Percentiles rank a stretch among this genome's conserved stretches.
Evolutionary conservation across 1,140 invertebrate species (phyloP).

Genomic region (Neomicropteryx cornuta): DNA sequence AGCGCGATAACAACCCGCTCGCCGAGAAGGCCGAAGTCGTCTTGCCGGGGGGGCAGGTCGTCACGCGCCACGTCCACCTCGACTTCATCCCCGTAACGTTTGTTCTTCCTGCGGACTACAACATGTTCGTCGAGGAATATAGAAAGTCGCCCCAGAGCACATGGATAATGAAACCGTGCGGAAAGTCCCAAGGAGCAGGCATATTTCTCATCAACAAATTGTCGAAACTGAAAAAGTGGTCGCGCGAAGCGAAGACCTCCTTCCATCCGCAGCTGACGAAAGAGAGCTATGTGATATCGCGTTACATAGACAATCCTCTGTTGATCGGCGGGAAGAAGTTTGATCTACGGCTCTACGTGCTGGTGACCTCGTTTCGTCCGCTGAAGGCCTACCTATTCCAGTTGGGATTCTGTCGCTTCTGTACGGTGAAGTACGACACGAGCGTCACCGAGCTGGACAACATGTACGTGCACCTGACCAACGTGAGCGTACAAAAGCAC

Average conservation of each 20-base stretch:
- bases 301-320: constrained; percentile 77
- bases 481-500: constrained; percentile 76
- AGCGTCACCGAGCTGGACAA: constrained; percentile 71
- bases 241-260: constrained; percentile 65
- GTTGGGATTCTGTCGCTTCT: constrained; percentile 70
- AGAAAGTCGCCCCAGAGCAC: constrained; percentile 82
- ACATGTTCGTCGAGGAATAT: constrained; percentile 94
- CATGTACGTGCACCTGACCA: constrained; percentile 81
- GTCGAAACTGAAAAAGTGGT: constrained; percentile 82
- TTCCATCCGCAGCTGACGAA: constrained; percentile 75
- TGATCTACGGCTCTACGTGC: constrained; percentile 73
- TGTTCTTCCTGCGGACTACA: constrained; percentile 87
- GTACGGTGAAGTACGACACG: constrained; percentile 73
- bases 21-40: constrained; percentile 53
- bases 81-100: constrained; percentile 92
- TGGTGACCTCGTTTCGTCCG: constrained; percentile 72
- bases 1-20: constrained; percentile 77
- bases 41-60: constrained; percentile 48
- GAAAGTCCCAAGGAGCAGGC: constrained; percentile 78
- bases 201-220: constrained; percentile 85
- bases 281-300: constrained; percentile 85
- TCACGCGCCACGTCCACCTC: constrained; percentile 66
- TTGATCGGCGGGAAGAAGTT: constrained; percentile 83
- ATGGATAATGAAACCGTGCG: constrained; percentile 97
- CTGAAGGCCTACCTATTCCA: constrained; percentile 74